A percentile compares a stretch with the other conserved stretches of the same genome.
Conservation (phyloP, 2,113 vertebrate genomes). For the Mirounga angustirostris region DNA sequence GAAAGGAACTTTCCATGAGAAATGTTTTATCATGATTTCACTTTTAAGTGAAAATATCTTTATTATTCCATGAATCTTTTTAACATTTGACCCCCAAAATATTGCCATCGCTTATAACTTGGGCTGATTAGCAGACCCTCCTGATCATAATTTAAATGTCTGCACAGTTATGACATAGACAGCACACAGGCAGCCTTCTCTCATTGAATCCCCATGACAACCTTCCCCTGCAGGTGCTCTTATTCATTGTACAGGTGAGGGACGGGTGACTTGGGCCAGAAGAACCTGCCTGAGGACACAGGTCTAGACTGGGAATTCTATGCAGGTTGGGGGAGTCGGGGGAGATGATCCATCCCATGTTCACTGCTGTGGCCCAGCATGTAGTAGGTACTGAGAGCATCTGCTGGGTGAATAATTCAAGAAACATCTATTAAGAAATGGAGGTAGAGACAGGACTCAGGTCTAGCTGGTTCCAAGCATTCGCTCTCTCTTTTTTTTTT, state of each 20-base stretch:
- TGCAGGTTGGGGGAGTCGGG: fast-evolving
- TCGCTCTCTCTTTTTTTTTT: not conserved
- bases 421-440: fast-evolving
- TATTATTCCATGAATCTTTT: not conserved
- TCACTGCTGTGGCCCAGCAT: fast-evolving
- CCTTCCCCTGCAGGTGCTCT: too few species aligned
- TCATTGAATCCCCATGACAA: not conserved
- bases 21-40: not conserved
- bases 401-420: not conserved
- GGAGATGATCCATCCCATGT: fast-evolving
- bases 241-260: fast-evolving
- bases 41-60: not conserved
- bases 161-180: fast-evolving
- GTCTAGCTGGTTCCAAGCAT: not conserved
- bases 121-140: not conserved
- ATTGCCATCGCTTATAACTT: not conserved
- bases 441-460: too few species aligned
- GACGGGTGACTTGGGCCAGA: not conserved
- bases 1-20: not conserved
- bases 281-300: not conserved
- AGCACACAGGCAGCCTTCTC: not conserved
- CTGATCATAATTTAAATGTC: fast-evolving
- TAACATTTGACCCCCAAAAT: not conserved
- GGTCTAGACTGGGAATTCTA: fast-evolving
- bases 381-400: not conserved